Evolutionary conservation across 2,797 vertebrate genomes (phyloP).

Genomic region (Parambassis ranga): DNA sequence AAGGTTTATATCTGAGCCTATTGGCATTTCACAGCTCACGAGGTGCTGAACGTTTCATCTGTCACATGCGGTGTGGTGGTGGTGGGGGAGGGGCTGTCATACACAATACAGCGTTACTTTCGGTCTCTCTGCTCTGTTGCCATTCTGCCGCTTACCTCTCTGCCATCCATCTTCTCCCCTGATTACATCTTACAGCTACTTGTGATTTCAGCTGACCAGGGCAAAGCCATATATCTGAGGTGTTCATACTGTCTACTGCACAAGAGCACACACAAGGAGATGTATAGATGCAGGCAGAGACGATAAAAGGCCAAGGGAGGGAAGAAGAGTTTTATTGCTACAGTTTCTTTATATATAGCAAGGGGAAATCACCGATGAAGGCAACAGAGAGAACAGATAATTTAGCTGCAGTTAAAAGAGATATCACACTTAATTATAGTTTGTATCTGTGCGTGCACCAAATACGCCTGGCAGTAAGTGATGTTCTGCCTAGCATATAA

Average conservation of each 20-base stretch:
- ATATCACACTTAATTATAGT: conserved; percentile 54
- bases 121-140: neutral
- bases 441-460: conserved; percentile 3
- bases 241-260: conserved; percentile 1
- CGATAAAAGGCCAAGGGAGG: neutral
- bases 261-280: conserved; percentile 12
- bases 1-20: conserved; percentile 31
- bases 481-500: conserved; percentile 46
- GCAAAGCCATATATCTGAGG: conserved; percentile 46
- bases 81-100: neutral
- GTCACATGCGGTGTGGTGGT: neutral
- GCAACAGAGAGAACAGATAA: conserved; percentile 42
- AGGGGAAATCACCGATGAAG: conserved; percentile 24
- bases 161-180: conserved; percentile 50
- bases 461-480: conserved; percentile 36
- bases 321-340: neutral
- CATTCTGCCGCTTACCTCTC: conserved; percentile 11
- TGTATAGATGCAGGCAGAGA: conserved; percentile 4
- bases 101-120: conserved; percentile 15
- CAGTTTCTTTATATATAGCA: conserved; percentile 15
- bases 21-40: conserved; percentile 41
- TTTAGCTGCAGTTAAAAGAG: conserved; percentile 47
- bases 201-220: conserved; percentile 57
- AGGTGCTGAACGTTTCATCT: conserved; percentile 39
- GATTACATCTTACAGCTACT: conserved; percentile 52